phyloP scores from a whole-genome alignment of 2,888 invertebrate genomes.

The Callyntrura guangdongensis region DNA sequence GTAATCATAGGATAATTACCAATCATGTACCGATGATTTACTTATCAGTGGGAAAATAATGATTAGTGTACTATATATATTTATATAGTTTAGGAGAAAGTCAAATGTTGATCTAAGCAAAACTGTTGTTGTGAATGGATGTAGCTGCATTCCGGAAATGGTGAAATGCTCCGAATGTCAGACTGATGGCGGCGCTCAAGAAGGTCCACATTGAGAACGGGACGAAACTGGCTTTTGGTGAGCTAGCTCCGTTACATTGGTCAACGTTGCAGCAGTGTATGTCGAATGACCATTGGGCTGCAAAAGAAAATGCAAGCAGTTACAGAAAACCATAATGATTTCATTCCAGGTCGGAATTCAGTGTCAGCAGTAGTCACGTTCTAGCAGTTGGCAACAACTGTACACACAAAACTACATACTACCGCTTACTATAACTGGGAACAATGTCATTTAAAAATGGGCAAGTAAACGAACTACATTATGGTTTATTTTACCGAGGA shows the following conservation, averaged over 20 bases:
- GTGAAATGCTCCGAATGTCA: conserved; percentile 62
- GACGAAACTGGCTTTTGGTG: conserved; percentile 62
- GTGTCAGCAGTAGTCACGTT: not conserved
- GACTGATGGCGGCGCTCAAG: conserved; percentile 74
- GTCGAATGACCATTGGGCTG: conserved; percentile 83
- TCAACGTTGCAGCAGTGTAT: conserved; percentile 82
- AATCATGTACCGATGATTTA: not conserved
- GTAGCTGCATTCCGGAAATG: conserved; percentile 51
- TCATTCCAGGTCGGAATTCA: not conserved
- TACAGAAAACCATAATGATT: conserved; percentile 20
- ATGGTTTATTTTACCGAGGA: not conserved
- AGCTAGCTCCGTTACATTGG: conserved; percentile 81
- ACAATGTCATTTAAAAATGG: not conserved
- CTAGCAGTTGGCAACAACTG: not conserved
- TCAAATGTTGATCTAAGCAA: conserved; percentile 48
- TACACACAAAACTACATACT: not conserved
- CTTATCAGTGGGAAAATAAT: conserved; percentile 7
- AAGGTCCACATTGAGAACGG: conserved; percentile 66
- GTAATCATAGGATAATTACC: not conserved
- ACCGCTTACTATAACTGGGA: not conserved
- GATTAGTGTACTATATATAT: not conserved
- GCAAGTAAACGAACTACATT: not conserved
- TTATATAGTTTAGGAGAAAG: not conserved
- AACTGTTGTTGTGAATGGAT: conserved; percentile 38
- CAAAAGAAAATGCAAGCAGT: conserved; percentile 58